Percentiles rank a stretch among this genome's conserved stretches.
phyloP scores from a whole-genome alignment of 2,888 invertebrate genomes.

The Antheraea assamensis region DNA sequence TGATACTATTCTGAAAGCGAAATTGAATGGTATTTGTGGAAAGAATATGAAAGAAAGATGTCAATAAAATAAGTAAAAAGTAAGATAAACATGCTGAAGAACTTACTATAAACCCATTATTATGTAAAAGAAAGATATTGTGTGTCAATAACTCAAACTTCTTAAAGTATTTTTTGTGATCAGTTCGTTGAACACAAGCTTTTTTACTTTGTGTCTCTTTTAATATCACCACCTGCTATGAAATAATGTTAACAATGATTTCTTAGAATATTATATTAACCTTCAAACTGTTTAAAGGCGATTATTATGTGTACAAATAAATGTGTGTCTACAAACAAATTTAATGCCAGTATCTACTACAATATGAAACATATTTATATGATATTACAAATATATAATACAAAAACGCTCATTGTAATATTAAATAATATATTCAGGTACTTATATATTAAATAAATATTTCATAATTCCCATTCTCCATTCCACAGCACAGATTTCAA shows the following conservation, averaged over 20 bases:
- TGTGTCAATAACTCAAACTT: neutral
- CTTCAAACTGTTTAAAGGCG: neutral
- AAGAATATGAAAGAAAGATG: neutral
- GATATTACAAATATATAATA: neutral
- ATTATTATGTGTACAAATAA: no score
- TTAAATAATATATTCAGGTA: neutral
- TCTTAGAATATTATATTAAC: neutral
- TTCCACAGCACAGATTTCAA: neutral
- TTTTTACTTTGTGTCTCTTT: neutral
- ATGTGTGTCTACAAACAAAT: no score
- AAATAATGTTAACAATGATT: neutral
- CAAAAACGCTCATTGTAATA: neutral
- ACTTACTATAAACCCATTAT: neutral
- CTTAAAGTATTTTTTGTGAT: neutral
- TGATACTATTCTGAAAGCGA: neutral
- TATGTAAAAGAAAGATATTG: neutral
- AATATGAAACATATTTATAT: neutral
- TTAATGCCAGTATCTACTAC: neutral
- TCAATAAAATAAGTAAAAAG: slow-evolving; percentile 1
- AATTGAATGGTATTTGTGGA: neutral
- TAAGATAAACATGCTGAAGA: neutral
- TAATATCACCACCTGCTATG: neutral
- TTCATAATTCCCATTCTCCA: neutral
- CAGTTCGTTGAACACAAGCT: neutral
- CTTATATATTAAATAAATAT: neutral